Evolutionary conservation across 2,113 vertebrate species (phyloP).

Genomic region (Apodemus speciosus): DNA sequence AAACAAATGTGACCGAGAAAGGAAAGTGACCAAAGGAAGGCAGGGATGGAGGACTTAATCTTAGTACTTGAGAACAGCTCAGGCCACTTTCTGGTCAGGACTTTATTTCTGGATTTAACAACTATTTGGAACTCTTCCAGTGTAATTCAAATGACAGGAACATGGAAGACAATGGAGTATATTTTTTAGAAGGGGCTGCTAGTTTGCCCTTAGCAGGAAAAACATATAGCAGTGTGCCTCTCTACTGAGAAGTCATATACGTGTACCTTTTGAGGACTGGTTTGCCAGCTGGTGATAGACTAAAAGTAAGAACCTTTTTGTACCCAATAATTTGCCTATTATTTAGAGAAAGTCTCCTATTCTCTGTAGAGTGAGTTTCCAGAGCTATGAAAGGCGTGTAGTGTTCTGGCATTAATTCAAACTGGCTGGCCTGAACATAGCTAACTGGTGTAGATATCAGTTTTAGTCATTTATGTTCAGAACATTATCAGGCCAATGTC

Average conservation of each 20-base stretch:
- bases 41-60: slow-evolving; percentile 58
- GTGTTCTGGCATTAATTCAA: slow-evolving; percentile 10
- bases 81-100: slow-evolving; percentile 61
- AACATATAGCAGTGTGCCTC: background rate
- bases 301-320: slow-evolving; percentile 26
- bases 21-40: slow-evolving; percentile 51
- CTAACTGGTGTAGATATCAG: slow-evolving; percentile 38
- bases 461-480: slow-evolving; percentile 47
- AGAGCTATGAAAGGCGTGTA: slow-evolving; percentile 44
- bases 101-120: slow-evolving; percentile 65
- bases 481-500: slow-evolving; percentile 37
- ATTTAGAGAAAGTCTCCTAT: slow-evolving; percentile 18
- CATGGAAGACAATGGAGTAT: slow-evolving; percentile 44
- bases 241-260: slow-evolving; percentile 21
- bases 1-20: slow-evolving; percentile 35
- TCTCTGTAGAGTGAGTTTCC: slow-evolving; percentile 57
- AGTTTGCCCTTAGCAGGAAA: background rate
- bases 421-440: slow-evolving; percentile 18
- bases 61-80: slow-evolving; percentile 59
- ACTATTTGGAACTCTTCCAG: slow-evolving; percentile 63
- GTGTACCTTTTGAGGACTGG: background rate
- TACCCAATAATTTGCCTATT: slow-evolving; percentile 41
- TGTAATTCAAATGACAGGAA: slow-evolving; percentile 59
- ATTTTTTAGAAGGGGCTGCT: background rate
- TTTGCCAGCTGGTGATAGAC: background rate